Evolutionary conservation across 2,113 vertebrate genomes (phyloP), one percentile per base, ranked within the genome.

Genomic region (Tragelaphus scriptus): DNA sequence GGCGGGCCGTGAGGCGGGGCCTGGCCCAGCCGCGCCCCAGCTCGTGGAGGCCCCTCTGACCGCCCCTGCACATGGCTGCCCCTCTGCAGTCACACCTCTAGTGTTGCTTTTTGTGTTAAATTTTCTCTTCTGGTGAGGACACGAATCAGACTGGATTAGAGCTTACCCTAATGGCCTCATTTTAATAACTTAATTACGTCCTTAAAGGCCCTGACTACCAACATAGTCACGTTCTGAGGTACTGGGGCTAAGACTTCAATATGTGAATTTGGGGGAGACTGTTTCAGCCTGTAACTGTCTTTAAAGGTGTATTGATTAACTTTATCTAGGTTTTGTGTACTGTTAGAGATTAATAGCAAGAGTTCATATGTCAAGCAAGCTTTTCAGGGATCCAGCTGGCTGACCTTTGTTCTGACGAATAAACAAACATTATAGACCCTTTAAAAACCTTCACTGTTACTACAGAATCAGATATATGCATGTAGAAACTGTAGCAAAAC

Each of bases 341-440:
- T 82, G 1, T 56, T 47, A 85, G 63, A 80, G 36, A 5, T 49
- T 77, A 55, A 61, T 28, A 90, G 47, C 28, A 58, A 44, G 80
- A 90, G 32, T 84, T 94, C 82, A 28, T 28, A 65, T 23, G 25
- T 80, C 21, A 53, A 89, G 32, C 86, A 53, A 86, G 47, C 86
- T 81, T 36, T 91, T 79, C 47, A 88, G 58, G 32, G 47, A 53
- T 4, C 28, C 61, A 40, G 36, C 17, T 63, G 71, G 71, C 32
- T 75, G 36, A 44, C 19, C 25, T 88, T 85, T 51, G 53, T 32
- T 81, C 32, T 95, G n/a, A 77, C 85, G 7, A 75, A 30, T 88
- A 44, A 84, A 23, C 44, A 47, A 47, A 79, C 14, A 40, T 6
- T 63, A 26, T 77, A 89, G 23, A 77, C 30, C 23, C 68, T 94